Conservation (phyloP, 2,888 invertebrate genomes). For the Troides oblongomaculatus region DNA sequence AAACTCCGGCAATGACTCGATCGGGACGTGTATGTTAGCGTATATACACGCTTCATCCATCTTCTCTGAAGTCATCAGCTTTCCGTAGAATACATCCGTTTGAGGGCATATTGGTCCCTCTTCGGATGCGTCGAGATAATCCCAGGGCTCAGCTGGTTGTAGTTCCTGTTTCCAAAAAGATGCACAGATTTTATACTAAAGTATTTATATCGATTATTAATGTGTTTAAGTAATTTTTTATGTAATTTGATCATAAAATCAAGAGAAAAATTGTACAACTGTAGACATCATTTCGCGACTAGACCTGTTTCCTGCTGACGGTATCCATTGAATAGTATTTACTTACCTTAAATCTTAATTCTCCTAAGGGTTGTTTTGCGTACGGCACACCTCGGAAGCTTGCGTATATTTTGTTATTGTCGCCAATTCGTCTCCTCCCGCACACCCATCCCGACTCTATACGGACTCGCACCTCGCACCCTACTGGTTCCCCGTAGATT, state of each 20-base stretch:
- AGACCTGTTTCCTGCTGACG: background rate
- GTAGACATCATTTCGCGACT: too few relatives aligned
- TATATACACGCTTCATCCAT: slow-evolving; percentile 64
- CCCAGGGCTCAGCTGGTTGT: slow-evolving; percentile 74
- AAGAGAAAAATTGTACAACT: too few relatives aligned
- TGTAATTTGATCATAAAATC: too few relatives aligned
- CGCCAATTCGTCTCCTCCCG: slow-evolving; percentile 45
- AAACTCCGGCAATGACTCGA: slow-evolving; percentile 41
- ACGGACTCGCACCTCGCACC: slow-evolving; percentile 41
- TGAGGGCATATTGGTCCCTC: slow-evolving; percentile 83
- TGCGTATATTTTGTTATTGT: slow-evolving; percentile 48
- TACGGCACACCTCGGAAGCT: slow-evolving; percentile 73
- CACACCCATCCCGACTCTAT: slow-evolving; percentile 57
- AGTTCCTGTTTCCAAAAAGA: slow-evolving; percentile 64
- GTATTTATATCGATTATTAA: too few relatives aligned
- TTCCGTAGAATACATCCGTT: slow-evolving; percentile 64
- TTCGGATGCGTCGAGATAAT: slow-evolving; percentile 72
- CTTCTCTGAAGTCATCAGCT: slow-evolving; percentile 44
- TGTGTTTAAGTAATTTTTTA: too few relatives aligned
- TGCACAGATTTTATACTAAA: too few relatives aligned
- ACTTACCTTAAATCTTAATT: slow-evolving; percentile 59
- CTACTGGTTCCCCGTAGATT: slow-evolving; percentile 33
- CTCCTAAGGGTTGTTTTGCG: slow-evolving; percentile 62
- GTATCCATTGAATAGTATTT: background rate
- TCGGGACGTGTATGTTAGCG: slow-evolving; percentile 66